These are phyloP conservation scores for Chaetops frenatus DNA, from an alignment of 2,113 vertebrate species.

Conservation along the genomic window DNA sequence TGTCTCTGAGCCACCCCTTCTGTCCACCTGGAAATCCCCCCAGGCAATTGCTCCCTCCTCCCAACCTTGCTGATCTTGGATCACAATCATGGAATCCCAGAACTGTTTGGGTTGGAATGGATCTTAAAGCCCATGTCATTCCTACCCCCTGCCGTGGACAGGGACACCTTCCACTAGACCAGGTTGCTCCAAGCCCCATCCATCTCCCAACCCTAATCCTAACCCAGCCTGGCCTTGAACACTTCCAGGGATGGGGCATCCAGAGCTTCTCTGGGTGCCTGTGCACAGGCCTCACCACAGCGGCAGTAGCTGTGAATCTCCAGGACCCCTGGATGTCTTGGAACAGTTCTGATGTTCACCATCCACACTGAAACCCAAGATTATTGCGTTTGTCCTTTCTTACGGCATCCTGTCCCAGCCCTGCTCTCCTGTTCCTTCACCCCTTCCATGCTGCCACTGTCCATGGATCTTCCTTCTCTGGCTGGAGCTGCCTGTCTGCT, in stretches of 20 bases:
- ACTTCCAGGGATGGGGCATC: background rate
- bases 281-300: rapidly evolving
- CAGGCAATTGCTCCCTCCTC: background rate
- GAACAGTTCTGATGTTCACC: background rate
- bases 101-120: background rate
- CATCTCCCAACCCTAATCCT: background rate
- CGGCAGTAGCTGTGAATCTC: background rate
- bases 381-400: rapidly evolving
- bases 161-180: background rate
- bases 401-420: rapidly evolving
- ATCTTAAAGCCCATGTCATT: background rate
- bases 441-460: background rate
- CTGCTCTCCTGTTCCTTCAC: background rate
- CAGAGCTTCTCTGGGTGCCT: background rate
- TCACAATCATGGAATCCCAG: background rate
- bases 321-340: background rate
- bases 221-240: background rate
- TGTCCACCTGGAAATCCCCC: background rate
- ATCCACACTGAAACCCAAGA: rapidly evolving
- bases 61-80: background rate
- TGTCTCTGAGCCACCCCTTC: background rate
- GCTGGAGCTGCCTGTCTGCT: rapidly evolving
- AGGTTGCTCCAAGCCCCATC: background rate
- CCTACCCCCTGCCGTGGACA: too few species aligned
- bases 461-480: background rate